These are phyloP conservation scores for Agrotis puta DNA, from an alignment of 2,888 invertebrate species.

Conservation along the genomic window DNA sequence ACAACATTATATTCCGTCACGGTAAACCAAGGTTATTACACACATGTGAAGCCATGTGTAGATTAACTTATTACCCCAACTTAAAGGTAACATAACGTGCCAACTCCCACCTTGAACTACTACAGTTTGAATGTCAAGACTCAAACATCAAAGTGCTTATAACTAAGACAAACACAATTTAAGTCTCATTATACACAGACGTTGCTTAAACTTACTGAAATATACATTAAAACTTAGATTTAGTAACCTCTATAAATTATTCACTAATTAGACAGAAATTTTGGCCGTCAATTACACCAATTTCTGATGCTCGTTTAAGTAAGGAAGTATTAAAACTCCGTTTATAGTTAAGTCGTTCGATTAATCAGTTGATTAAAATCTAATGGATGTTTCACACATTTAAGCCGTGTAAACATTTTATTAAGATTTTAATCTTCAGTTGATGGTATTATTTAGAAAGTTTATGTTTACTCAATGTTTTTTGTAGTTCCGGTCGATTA, in stretches of 20 bases:
- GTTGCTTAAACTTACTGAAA: slow-evolving; percentile 58
- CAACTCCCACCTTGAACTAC: slow-evolving; percentile 25
- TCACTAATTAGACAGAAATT: slow-evolving; percentile 55
- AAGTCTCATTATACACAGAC: slow-evolving; percentile 59
- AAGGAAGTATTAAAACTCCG: slow-evolving; percentile 53
- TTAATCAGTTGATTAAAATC: slow-evolving; percentile 52
- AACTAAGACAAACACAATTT: slow-evolving; percentile 57
- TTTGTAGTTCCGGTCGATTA: slow-evolving; percentile 25
- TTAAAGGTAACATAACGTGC: slow-evolving; percentile 26
- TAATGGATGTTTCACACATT: slow-evolving; percentile 51
- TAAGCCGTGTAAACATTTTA: slow-evolving; percentile 36
- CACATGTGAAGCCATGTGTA: slow-evolving; percentile 8
- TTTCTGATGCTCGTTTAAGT: slow-evolving; percentile 40
- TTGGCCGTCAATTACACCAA: slow-evolving; percentile 48
- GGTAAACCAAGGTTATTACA: not conserved
- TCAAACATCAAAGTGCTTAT: slow-evolving; percentile 51
- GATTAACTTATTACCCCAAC: slow-evolving; percentile 19
- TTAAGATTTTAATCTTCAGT: slow-evolving; percentile 48
- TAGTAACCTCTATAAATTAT: slow-evolving; percentile 50
- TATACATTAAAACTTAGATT: slow-evolving; percentile 59
- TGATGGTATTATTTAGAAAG: slow-evolving; percentile 40
- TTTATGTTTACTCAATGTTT: slow-evolving; percentile 30
- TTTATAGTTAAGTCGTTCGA: slow-evolving; percentile 28
- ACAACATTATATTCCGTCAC: slow-evolving; percentile 3
- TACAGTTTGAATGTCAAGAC: slow-evolving; percentile 46